Conservation (phyloP, 53 echinoderm and acorn worm genomes). For the Paelopatides confundens region DNA sequence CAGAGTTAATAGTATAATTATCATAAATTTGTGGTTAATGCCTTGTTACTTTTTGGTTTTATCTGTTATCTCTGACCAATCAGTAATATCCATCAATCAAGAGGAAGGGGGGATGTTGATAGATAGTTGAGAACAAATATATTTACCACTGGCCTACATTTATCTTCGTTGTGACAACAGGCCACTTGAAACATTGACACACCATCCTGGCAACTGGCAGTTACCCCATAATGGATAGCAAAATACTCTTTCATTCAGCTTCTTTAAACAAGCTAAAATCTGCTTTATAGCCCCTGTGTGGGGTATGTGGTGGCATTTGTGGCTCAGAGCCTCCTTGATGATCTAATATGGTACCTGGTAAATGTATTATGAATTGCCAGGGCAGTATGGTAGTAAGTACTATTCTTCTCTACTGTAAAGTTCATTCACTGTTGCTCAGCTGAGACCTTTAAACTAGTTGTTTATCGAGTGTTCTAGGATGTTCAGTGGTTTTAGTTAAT, state of each 20-base stretch:
- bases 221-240: constrained; percentile 16
- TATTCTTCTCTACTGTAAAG: background rate
- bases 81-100: background rate
- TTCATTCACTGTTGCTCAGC: background rate
- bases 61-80: background rate
- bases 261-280: background rate
- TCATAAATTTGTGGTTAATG: background rate
- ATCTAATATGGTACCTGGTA: background rate
- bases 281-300: background rate
- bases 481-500: no score
- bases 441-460: no score
- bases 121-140: background rate
- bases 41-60: background rate
- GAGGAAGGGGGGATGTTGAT: background rate
- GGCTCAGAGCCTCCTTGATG: background rate
- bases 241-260: constrained; percentile 13
- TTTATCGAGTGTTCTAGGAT: no score
- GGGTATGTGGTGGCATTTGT: background rate
- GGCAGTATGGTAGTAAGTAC: no score
- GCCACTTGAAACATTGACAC: constrained; percentile 30
- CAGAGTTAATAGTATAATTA: background rate
- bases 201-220: constrained; percentile 26
- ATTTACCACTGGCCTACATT: constrained; percentile 8
- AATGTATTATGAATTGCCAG: no score
- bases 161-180: constrained; percentile 11